Percentiles rank a stretch among this genome's conserved stretches.
These are phyloP conservation scores for Sula dactylatra DNA, from an alignment of 2,113 vertebrate species.

Conservation along the genomic window DNA sequence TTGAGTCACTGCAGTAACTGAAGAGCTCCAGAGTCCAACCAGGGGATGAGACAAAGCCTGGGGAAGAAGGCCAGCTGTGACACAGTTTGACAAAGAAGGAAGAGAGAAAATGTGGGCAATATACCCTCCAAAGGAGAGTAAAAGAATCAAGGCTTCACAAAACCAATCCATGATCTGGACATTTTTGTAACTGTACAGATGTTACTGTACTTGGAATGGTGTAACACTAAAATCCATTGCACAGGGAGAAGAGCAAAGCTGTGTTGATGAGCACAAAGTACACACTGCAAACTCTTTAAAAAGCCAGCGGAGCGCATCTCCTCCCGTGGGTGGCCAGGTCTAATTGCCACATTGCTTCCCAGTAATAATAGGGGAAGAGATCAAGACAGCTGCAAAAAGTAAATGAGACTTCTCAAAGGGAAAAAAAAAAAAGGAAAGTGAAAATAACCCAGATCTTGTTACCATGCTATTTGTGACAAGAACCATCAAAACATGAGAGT, in stretches of 20 bases:
- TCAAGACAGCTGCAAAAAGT: constrained; percentile 32
- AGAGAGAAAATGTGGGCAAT: background rate
- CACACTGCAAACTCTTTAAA: background rate
- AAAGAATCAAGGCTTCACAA: background rate
- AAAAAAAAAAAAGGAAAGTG: background rate
- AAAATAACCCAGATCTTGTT: background rate
- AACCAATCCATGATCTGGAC: background rate
- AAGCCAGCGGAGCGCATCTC: background rate
- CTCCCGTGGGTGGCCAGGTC: background rate
- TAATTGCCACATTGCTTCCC: constrained; percentile 45
- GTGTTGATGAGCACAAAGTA: background rate
- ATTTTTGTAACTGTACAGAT: background rate
- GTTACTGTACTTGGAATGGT: background rate
- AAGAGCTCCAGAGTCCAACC: background rate
- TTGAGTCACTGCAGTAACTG: background rate
- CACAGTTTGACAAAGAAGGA: background rate
- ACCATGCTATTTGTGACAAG: background rate
- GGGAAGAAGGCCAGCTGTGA: background rate
- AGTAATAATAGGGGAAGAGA: background rate
- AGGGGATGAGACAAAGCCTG: background rate
- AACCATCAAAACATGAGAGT: background rate
- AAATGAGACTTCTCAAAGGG: background rate
- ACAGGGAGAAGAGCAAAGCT: background rate
- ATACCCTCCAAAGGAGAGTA: background rate
- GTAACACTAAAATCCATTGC: background rate